A percentile compares a stretch with the other conserved stretches of the same genome.
These are phyloP conservation scores for Aromia moschata DNA, from an alignment of 2,888 invertebrate genomes.

Conservation along the genomic window DNA sequence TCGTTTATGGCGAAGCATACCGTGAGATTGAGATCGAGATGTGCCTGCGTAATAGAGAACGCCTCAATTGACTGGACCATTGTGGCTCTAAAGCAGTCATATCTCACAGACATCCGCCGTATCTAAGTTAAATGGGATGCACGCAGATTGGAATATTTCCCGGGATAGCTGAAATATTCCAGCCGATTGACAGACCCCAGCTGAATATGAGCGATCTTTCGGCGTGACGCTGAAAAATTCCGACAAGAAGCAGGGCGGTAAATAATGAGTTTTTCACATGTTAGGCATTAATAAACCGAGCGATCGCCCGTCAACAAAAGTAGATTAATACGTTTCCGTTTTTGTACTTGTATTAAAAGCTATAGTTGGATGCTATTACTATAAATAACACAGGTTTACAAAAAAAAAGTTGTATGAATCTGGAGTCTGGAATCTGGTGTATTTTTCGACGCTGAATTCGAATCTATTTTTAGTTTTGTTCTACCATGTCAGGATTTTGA, in stretches of 20 bases:
- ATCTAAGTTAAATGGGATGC: slow-evolving; percentile 45
- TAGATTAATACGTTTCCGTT: too few species aligned
- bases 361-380: too few species aligned
- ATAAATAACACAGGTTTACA: too few species aligned
- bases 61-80: slow-evolving; percentile 44
- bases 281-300: slow-evolving; percentile 3
- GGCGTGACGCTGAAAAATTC: slow-evolving; percentile 17
- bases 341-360: too few species aligned
- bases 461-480: too few species aligned
- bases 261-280: slow-evolving; percentile 17
- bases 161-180: not conserved
- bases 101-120: slow-evolving; percentile 41
- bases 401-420: too few species aligned
- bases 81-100: slow-evolving; percentile 40
- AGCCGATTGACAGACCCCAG: slow-evolving; percentile 12
- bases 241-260: not conserved
- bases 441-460: too few species aligned
- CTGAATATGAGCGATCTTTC: slow-evolving; percentile 18
- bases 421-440: too few species aligned
- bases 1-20: slow-evolving; percentile 7
- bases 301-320: too few species aligned
- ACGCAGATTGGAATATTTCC: slow-evolving; percentile 45
- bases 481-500: too few species aligned
- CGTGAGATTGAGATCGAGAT: slow-evolving; percentile 26
- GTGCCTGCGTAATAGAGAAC: slow-evolving; percentile 42